Evolutionary conservation across 1,140 invertebrate genomes (phyloP), one percentile per base, ranked within the genome.

Genomic region (Trinorchestia longiramus): DNA sequence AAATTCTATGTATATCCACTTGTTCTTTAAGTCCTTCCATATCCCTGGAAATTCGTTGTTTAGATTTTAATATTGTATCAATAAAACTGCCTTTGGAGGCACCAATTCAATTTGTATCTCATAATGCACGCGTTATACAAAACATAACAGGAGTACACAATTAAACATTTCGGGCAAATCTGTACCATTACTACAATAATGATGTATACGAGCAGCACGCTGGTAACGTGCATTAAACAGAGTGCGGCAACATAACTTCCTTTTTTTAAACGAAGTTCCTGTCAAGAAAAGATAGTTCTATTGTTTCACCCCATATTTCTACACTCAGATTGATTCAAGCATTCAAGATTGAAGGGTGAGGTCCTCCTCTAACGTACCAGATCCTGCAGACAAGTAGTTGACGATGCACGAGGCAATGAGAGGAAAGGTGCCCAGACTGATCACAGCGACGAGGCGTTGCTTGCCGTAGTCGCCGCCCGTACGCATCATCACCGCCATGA

Each of bases 401-500:
- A 94, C 92, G 19, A 94, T 94, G 43, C 43, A 94, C 43, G 92
- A 94, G 8, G 98, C 98, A 77, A 98, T 98, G 96, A 98, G 98
- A 19, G 98, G 98, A 97, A 98, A 98, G 97, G 98, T 98, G 45
- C 98, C 98, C 98, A 98, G 98, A 92, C 98, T 98, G 77, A 98
- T 97, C 97, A 98, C 98, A 8, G 98, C 98, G 97, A 98, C 98
- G 95, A 99, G 97, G 96, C 98, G 97, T 97, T 99, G 98, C 97
- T 98, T 97, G n/a, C 98, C 98, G 97, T 98, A 98, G 97, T 98
- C 98, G 0, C 98, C 98, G 0, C 98, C 98, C 97, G 98, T 98
- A 97, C 98, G 98, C 97, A 98, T 98, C 96, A 98, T 98, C 98
- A 98, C 98, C 0, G 98, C 98, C n/a, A 99, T 97, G 15, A 98